Conservation (phyloP, 2,888 invertebrate species). For the Ametastegia equiseti region DNA sequence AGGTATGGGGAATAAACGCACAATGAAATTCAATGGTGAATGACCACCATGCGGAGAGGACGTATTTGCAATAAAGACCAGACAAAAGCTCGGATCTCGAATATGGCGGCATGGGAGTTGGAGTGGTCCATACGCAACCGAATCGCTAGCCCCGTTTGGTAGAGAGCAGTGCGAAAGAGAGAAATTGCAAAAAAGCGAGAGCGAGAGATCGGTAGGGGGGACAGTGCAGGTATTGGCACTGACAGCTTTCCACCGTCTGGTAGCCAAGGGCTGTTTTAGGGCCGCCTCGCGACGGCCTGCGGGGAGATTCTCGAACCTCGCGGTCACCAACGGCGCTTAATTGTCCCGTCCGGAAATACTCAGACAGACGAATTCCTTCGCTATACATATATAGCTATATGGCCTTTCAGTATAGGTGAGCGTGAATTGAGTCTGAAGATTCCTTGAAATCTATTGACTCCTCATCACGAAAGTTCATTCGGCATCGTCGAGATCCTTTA, state of each 20-base stretch:
- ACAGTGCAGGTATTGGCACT: conserved; percentile 44
- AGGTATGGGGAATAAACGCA: conserved; percentile 52
- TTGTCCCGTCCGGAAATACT: conserved; percentile 70
- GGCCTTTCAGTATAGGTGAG: background rate
- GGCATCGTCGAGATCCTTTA: no score
- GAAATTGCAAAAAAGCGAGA: conserved; percentile 42
- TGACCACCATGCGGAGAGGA: conserved; percentile 57
- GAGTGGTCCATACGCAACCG: conserved; percentile 9
- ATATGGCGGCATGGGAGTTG: background rate
- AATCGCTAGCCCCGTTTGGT: background rate
- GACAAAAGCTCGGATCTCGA: conserved; percentile 46
- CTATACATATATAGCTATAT: background rate
- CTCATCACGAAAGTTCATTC: no score
- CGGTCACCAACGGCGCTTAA: conserved; percentile 58
- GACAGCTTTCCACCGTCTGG: conserved; percentile 48
- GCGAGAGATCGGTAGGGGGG: conserved; percentile 4
- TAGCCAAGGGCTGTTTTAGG: conserved; percentile 48
- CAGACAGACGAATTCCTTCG: conserved; percentile 72
- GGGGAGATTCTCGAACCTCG: background rate
- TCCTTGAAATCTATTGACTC: no score
- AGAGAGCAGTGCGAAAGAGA: conserved; percentile 29
- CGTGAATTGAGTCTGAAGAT: background rate
- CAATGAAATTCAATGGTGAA: conserved; percentile 62
- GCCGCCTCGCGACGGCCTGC: conserved; percentile 28
- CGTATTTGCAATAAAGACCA: conserved; percentile 55